Conservation (phyloP, 2,797 vertebrate genomes). For the Australoheros facetus region DNA sequence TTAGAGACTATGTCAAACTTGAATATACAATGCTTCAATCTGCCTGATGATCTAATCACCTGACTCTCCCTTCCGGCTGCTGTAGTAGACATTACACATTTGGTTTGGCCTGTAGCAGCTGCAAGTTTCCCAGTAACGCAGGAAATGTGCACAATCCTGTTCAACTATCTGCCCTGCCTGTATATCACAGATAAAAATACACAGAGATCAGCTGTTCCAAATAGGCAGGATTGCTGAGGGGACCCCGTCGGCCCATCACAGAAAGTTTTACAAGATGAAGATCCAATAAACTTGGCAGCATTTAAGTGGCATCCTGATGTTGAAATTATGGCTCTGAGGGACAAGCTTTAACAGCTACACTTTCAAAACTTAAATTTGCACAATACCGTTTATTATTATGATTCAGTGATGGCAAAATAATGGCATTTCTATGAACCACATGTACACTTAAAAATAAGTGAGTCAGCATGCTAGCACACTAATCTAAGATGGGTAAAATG, state of each 20-base stretch:
- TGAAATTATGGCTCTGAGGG: background rate
- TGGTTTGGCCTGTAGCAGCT: constrained; percentile 41
- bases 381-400: no score
- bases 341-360: background rate
- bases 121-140: constrained; percentile 37
- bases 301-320: background rate
- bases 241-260: constrained; percentile 43
- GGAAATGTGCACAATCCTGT: constrained; percentile 42
- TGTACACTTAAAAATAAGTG: no score
- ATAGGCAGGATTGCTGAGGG: constrained; percentile 47
- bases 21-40: constrained; percentile 13
- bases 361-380: background rate
- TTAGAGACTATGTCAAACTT: background rate
- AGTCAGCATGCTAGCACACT: no score
- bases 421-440: no score
- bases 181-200: constrained; percentile 42
- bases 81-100: constrained; percentile 4
- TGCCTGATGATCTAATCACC: constrained; percentile 18
- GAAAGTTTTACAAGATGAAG: constrained; percentile 26
- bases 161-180: constrained; percentile 21
- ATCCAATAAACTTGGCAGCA: background rate
- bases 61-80: constrained; percentile 6
- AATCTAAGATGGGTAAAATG: no score
- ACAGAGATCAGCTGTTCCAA: constrained; percentile 56
- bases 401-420: no score